Conservation (phyloP, 2,888 invertebrate genomes). For the Tetanocera ferruginea region DNA sequence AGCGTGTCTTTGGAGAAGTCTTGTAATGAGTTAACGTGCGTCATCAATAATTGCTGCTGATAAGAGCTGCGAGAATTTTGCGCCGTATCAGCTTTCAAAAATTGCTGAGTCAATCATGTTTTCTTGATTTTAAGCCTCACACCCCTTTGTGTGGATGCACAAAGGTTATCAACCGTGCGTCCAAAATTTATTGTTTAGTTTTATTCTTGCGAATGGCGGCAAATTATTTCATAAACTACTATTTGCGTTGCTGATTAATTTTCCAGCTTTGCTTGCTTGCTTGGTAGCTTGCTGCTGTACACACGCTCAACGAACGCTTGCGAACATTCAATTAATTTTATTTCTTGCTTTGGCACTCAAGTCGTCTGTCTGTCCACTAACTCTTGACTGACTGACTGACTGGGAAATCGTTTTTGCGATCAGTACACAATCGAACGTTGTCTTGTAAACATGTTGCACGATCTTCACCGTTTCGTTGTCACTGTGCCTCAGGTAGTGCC, state of each 20-base stretch:
- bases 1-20: no score
- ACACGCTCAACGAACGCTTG: no score
- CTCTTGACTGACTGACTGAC: background rate
- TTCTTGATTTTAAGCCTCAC: no score
- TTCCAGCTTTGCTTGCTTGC: background rate
- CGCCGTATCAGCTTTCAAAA: no score
- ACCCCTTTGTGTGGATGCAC: background rate
- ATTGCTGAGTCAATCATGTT: background rate
- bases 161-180: constrained; percentile 15
- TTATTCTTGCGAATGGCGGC: background rate
- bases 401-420: constrained; percentile 37
- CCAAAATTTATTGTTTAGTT: constrained; percentile 1
- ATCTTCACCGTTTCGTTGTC: background rate
- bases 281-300: no score
- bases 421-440: constrained; percentile 55
- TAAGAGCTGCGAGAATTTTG: no score
- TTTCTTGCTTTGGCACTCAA: background rate
- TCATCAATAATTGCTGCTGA: no score
- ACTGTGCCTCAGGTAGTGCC: background rate
- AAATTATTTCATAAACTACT: background rate
- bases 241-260: constrained; percentile 13
- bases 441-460: constrained; percentile 42
- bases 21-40: no score
- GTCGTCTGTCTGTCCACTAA: background rate
- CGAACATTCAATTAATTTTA: background rate